A percentile compares a stretch with the other conserved stretches of the same genome.
phyloP scores from a whole-genome alignment of 2,113 vertebrate species.

The Ophiodon elongatus region DNA sequence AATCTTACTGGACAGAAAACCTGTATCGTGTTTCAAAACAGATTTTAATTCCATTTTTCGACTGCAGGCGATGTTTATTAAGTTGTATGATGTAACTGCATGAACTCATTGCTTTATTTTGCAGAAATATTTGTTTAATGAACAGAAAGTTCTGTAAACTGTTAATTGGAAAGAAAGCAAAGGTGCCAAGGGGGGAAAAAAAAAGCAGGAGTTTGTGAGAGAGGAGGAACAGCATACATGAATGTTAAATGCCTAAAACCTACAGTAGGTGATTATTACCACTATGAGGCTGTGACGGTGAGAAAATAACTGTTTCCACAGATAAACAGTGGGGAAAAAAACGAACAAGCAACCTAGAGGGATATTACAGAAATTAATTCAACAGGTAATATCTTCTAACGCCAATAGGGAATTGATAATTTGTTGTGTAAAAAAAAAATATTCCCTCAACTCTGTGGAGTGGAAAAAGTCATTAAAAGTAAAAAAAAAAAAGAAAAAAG shows the following conservation, averaged over 20 bases:
- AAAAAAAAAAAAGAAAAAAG: constrained; percentile 48
- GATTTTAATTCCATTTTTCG: neutral
- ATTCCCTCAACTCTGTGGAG: constrained; percentile 53
- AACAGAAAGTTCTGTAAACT: constrained; percentile 18
- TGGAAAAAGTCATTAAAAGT: constrained; percentile 74
- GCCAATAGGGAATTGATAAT: constrained; percentile 66
- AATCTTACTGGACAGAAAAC: neutral
- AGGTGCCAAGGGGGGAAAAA: neutral
- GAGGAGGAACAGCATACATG: constrained; percentile 31
- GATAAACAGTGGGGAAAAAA: constrained; percentile 40
- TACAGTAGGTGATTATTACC: constrained; percentile 45
- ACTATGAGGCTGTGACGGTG: constrained; percentile 39
- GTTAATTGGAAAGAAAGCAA: constrained; percentile 17
- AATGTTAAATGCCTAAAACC: constrained; percentile 58
- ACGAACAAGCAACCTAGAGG: constrained; percentile 58
- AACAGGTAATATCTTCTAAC: constrained; percentile 66
- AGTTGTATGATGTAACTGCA: neutral
- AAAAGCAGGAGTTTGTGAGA: constrained; percentile 13
- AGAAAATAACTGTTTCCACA: constrained; percentile 50
- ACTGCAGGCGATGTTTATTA: neutral
- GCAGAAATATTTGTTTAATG: constrained; percentile 9
- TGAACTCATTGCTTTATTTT: neutral
- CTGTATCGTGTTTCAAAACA: neutral
- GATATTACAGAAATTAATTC: constrained; percentile 73
- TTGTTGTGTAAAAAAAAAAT: constrained; percentile 46